Percentiles rank a stretch among this genome's conserved stretches.
These are phyloP conservation scores for Andrena fulva DNA, from an alignment of 2,888 invertebrate genomes.

Conservation along the genomic window DNA sequence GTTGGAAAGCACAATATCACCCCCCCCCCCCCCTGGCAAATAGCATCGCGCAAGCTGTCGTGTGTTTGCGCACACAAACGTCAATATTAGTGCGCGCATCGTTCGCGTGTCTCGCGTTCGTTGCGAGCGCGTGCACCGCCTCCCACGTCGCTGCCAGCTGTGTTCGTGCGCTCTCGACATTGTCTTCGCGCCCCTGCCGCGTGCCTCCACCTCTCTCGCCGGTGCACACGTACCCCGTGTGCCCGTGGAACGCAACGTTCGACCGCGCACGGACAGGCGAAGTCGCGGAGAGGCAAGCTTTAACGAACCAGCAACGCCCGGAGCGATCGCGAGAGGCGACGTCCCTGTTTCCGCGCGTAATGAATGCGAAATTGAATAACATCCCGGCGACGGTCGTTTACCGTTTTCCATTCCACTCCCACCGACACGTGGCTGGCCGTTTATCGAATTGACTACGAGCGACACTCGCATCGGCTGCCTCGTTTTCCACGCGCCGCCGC, in stretches of 20 bases:
- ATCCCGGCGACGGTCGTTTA: slow-evolving; percentile 58
- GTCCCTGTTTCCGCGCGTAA: slow-evolving; percentile 63
- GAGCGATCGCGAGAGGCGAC: slow-evolving; percentile 51
- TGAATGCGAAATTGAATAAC: slow-evolving; percentile 71
- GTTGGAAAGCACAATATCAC: slow-evolving; percentile 1
- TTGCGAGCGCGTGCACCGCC: slow-evolving; percentile 12
- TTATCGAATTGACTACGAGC: slow-evolving; percentile 24
- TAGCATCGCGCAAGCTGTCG: slow-evolving; percentile 22
- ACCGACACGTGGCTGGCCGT: neutral
- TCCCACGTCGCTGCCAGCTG: neutral
- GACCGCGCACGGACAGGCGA: slow-evolving; percentile 9
- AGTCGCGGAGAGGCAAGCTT: slow-evolving; percentile 28
- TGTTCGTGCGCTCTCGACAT: neutral
- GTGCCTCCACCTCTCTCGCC: neutral
- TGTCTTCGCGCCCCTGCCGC: slow-evolving; percentile 3
- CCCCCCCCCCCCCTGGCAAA: neutral
- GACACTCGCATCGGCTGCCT: neutral
- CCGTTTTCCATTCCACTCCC: slow-evolving; percentile 18
- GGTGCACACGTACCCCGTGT: neutral
- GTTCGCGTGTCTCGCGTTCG: slow-evolving; percentile 40
- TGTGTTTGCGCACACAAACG: slow-evolving; percentile 31
- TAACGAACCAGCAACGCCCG: slow-evolving; percentile 65
- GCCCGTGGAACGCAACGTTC: neutral
- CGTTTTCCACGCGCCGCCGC: neutral
- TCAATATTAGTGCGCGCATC: slow-evolving; percentile 40